phyloP scores from a whole-genome alignment of 53 echinoderm and acorn worm genomes.

The Paracentrotus lividus region DNA sequence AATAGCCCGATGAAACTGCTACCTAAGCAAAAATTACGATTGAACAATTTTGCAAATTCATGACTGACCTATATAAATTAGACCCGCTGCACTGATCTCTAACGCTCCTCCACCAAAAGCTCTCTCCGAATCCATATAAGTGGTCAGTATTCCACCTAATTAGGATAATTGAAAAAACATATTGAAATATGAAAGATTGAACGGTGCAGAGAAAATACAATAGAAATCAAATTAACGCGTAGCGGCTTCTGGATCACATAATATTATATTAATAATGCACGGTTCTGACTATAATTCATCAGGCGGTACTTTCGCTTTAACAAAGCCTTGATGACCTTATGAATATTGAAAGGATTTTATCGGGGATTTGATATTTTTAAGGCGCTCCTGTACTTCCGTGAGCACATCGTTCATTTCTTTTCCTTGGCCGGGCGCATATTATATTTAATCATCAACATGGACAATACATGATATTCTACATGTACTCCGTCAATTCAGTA shows the following conservation, averaged over 20 bases:
- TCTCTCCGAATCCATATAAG: background rate
- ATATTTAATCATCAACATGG: too few species aligned
- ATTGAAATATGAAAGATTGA: background rate
- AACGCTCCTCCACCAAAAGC: conserved; percentile 69
- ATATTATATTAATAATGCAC: background rate
- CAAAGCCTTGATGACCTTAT: background rate
- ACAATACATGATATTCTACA: too few species aligned
- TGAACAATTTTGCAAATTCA: too few species aligned
- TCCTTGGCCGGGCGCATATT: too few species aligned
- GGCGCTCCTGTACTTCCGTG: too few species aligned
- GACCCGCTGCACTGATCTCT: conserved; percentile 61
- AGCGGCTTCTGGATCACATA: background rate
- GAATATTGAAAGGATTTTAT: too few species aligned
- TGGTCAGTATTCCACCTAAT: background rate
- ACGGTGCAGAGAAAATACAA: background rate
- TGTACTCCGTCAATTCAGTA: too few species aligned
- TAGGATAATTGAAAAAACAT: background rate
- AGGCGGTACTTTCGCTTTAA: background rate
- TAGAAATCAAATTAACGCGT: background rate
- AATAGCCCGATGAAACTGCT: too few species aligned
- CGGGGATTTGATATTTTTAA: too few species aligned
- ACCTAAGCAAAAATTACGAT: too few species aligned
- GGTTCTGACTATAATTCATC: background rate
- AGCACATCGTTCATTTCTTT: too few species aligned
- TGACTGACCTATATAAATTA: conserved; percentile 71